Percentiles rank a stretch among this genome's conserved stretches.
Evolutionary conservation across 2,888 invertebrate genomes (phyloP).

Genomic region (Amblyjoppa fuscipennis): DNA sequence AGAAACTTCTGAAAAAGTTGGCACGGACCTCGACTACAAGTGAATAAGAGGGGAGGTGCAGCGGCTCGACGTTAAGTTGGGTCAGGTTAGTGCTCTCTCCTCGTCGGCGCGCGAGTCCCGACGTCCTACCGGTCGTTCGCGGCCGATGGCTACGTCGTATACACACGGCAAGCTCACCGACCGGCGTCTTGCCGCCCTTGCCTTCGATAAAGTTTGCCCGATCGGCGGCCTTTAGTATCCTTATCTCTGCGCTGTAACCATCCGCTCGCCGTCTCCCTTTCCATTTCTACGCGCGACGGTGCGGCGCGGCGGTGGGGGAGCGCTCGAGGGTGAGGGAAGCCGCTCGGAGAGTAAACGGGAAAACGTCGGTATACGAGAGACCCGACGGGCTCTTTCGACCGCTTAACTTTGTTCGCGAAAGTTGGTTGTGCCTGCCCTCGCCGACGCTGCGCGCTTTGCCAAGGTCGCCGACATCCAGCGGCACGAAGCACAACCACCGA

Average conservation of each 20-base stretch:
- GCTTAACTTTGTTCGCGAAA: constrained; percentile 84
- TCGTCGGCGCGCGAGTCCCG: constrained; percentile 6
- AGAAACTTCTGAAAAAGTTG: constrained; percentile 5
- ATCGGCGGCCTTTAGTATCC: constrained; percentile 75
- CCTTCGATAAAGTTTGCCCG: constrained; percentile 80
- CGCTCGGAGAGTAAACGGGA: constrained; percentile 49
- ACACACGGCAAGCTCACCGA: constrained; percentile 6
- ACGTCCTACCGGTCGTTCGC: constrained; percentile 12
- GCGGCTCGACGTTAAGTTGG: constrained; percentile 74
- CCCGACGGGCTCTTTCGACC: constrained; percentile 69
- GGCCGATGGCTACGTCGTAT: not conserved
- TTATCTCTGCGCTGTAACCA: constrained; percentile 64
- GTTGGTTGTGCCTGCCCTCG: constrained; percentile 69
- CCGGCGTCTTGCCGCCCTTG: constrained; percentile 59
- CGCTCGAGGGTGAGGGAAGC: constrained; percentile 40
- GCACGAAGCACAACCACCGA: constrained; percentile 45
- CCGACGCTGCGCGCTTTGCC: constrained; percentile 58
- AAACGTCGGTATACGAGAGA: constrained; percentile 54
- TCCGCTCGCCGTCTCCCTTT: constrained; percentile 69
- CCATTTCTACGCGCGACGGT: constrained; percentile 70
- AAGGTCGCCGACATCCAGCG: constrained; percentile 69
- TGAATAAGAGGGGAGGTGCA: not conserved
- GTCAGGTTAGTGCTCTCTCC: constrained; percentile 76
- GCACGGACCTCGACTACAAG: no score
- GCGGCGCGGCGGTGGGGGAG: not conserved